Base-by-base conservation (phyloP, 1,140 invertebrate genomes). In the Calephelis nemesis region DNA sequence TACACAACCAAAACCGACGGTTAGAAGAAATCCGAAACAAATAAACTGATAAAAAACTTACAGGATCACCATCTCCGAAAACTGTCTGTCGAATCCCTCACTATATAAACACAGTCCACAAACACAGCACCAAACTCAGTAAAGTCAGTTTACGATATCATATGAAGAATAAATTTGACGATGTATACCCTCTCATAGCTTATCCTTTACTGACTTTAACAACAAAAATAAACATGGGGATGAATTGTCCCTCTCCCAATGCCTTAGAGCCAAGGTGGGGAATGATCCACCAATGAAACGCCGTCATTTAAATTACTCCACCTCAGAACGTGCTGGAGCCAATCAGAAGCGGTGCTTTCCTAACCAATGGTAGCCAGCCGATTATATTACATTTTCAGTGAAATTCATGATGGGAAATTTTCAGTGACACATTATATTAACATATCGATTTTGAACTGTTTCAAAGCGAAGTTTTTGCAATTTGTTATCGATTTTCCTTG, bases 201-300 rank as follows among this genome's bases (percentile, higher is more conserved):
- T 74, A 77, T 79, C 80, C 81, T 83, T 78, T 78, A 90, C 88
- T 90, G 82, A 87, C 73, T 83, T 82, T 76, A 88, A 84, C 80
- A 84, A 87, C 80, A 86, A 88, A 88, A 87, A 89, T 89, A 89
- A 90, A 90, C 88, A 90, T 73, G 74, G 88, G 85, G 88, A 78
- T 87, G 87, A 76, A 84, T 79, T 64, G 63, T 78, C 84, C 87
- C 82, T 78, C 83, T 71, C 45, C 8, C 13, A 9, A 54, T 30
- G 19, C 19, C 3, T 30, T 9, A 30, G 30, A 2, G 19, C 13
- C 47, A 39, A 70, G 62, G 77, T 76, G 79, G 84, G 84, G 72
- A 54, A 13, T 15, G 30, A 11, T 6, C 69, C 50, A 50, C 85
- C 81, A 87, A 87, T 84, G 13, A 45, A 1, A 49, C 42, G n/a